Percentiles rank a stretch among this genome's conserved stretches.
Evolutionary conservation across 2,797 vertebrate genomes (phyloP).

Genomic region (Chaunax sp.): DNA sequence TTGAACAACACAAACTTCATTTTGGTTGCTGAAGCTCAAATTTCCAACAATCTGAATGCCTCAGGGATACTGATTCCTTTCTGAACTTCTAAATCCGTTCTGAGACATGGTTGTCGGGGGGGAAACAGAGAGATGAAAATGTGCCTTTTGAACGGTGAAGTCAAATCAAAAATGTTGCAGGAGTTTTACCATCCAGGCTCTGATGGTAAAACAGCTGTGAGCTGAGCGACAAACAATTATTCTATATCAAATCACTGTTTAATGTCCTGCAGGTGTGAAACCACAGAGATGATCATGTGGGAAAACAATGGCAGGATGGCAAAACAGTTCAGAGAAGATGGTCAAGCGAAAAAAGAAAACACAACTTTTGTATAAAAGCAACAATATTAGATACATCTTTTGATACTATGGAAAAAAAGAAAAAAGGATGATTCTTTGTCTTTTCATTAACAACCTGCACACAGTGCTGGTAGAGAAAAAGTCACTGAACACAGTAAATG

Average conservation of each 20-base stretch:
- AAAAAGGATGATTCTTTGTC: too few species aligned
- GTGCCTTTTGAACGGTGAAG: conserved; percentile 23
- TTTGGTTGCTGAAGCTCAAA: conserved; percentile 38
- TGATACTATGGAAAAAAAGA: background rate
- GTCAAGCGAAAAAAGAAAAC: too few species aligned
- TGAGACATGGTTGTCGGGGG: conserved; percentile 1
- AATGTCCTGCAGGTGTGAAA: background rate
- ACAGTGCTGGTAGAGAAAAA: too few species aligned
- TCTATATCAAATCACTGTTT: background rate
- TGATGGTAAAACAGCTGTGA: conserved; percentile 11
- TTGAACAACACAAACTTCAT: background rate
- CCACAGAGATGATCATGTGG: background rate
- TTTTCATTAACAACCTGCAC: too few species aligned
- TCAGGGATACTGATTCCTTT: conserved; percentile 21
- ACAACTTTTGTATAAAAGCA: too few species aligned
- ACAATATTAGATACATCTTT: too few species aligned
- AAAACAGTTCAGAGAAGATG: too few species aligned
- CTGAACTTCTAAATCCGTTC: background rate
- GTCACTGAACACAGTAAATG: too few species aligned
- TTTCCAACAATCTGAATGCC: conserved; percentile 8
- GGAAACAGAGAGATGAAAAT: conserved; percentile 63
- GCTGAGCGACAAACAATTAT: background rate
- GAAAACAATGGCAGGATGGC: background rate
- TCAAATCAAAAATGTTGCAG: too few species aligned
- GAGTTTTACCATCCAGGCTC: background rate